Evolutionary conservation across 2,113 vertebrate species (phyloP), one percentile per base, ranked within the genome.

Genomic region (Forbesichthys agassizii): DNA sequence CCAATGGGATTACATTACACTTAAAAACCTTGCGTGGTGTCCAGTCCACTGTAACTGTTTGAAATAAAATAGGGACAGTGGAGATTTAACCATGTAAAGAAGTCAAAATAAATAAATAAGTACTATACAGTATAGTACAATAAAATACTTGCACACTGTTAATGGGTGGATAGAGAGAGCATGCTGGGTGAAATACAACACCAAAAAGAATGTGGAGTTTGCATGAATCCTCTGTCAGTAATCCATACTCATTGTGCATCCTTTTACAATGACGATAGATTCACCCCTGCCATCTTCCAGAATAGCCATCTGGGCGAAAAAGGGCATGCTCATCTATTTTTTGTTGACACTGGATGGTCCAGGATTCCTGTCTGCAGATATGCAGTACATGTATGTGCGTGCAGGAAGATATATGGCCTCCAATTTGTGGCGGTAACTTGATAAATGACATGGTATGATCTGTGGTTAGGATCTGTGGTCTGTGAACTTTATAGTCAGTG

Each of bases 231-330:
- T 72, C 51, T 68, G 78, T 64, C 75, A 82, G 81, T 84, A 84
- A 90, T 89, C 82, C 74, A 90, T 91, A 83, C 49, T 68, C 59
- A 61, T 61, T 69, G 16, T 66, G 73, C 79, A 81, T 91, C 77
- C 8, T 56, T 48, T 89, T 86, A 86, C 86, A 73, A 65, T 42
- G 72, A 82, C 69, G 65, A 11, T 54, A 52, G 27, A 20, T 74
- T 78, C 78, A 80, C 52, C 42, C 46, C 66, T 36, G 64, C 49
- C 18, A 48, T 75, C 33, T 52, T 33, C 54, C 33, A 59, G 73
- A 71, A 79, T 76, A 82, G 80, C 86, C 9, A 59, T 12, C 16
- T 27, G 27, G 27, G 27, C 2, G 27, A 27, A 27, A 27, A 27
- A 27, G 27, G 27, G 27, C 27, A 27, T 27, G 27, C 27, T 27